Conservation (phyloP, 2,113 vertebrate species). For the Brienomyrus brachyistius region DNA sequence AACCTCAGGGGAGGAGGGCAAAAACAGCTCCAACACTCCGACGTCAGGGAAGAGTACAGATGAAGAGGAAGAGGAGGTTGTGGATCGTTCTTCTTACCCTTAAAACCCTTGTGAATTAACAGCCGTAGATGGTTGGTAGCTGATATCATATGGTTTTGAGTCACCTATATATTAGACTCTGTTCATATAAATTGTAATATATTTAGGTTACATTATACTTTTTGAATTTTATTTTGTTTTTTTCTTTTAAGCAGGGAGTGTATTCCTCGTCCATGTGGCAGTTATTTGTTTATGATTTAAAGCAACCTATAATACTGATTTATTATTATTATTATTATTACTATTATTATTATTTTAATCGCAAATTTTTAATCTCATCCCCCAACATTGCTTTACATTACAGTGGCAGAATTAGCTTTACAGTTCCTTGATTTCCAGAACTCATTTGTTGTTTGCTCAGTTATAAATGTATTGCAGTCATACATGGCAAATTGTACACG, state of each 20-base stretch:
- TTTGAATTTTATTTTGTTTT: constrained; percentile 8
- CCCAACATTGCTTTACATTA: neutral
- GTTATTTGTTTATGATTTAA: constrained; percentile 1
- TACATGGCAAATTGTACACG: constrained; percentile 2
- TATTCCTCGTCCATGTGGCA: constrained; percentile 9
- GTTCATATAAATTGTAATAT: constrained; percentile 9
- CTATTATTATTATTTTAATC: neutral
- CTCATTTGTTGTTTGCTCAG: neutral
- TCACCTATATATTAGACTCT: neutral
- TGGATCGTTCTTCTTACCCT: constrained; percentile 20
- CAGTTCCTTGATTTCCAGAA: neutral
- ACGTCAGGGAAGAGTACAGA: constrained; percentile 90
- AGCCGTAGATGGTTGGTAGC: neutral
- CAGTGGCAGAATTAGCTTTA: neutral
- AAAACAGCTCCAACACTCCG: constrained; percentile 84
- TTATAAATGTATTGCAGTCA: constrained; percentile 13
- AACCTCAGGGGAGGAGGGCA: constrained; percentile 86
- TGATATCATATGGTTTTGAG: neutral
- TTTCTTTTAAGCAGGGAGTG: constrained; percentile 1
- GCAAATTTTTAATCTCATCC: neutral
- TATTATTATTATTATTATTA: neutral
- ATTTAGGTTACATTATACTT: neutral
- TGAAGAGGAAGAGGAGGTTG: constrained; percentile 90
- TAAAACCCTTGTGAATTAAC: constrained; percentile 10
- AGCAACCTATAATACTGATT: neutral